phyloP scores from a whole-genome alignment of 2,113 vertebrate species.

The Camelus bactrianus region DNA sequence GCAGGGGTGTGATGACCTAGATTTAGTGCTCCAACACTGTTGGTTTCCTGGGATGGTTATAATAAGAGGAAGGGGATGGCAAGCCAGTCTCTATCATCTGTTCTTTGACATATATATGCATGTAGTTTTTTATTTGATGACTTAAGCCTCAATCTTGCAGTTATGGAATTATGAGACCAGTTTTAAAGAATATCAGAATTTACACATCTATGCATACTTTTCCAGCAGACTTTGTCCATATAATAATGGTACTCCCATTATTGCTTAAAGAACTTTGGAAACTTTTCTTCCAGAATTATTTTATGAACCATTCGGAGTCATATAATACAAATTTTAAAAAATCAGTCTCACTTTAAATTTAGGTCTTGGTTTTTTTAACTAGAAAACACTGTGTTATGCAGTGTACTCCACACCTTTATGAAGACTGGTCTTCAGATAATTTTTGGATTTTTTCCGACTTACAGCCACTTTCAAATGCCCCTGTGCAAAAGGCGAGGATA shows the following conservation, averaged over 20 bases:
- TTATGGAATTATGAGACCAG: neutral
- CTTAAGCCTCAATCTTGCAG: neutral
- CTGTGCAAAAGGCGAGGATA: neutral
- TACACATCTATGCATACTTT: neutral
- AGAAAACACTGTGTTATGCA: neutral
- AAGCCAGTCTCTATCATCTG: neutral
- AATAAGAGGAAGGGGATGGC: neutral
- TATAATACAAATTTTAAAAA: neutral
- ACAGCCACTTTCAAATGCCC: neutral
- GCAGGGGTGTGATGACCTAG: neutral
- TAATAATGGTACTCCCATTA: neutral
- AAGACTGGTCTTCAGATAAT: neutral
- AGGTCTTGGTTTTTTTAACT: neutral
- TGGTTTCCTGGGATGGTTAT: neutral
- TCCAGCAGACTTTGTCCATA: neutral
- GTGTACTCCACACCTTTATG: neutral
- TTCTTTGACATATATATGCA: neutral
- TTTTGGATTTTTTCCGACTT: neutral
- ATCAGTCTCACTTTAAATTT: neutral
- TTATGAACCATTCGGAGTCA: neutral
- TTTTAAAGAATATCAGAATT: neutral
- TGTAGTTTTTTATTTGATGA: neutral
- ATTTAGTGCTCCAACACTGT: neutral
- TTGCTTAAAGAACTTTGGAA: neutral
- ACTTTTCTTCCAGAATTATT: neutral